A percentile compares a stretch with the other conserved stretches of the same genome.
These are phyloP conservation scores for Lasioglossum villosulum DNA, from an alignment of 2,888 invertebrate species.

Conservation along the genomic window DNA sequence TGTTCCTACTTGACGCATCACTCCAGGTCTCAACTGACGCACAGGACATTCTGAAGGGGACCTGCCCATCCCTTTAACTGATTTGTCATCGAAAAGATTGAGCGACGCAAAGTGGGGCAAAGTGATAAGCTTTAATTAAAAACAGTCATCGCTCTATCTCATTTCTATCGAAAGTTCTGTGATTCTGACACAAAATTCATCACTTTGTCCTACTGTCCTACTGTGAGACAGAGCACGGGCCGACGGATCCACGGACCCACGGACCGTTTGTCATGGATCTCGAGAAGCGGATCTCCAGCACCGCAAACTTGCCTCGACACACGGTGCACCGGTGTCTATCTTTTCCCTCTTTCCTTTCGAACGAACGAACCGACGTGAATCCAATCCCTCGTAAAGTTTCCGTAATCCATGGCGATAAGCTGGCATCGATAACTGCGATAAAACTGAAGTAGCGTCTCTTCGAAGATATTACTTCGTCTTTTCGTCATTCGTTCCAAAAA, in stretches of 20 bases:
- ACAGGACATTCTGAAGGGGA: no score
- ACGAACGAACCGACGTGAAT: neutral
- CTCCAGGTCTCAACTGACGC: no score
- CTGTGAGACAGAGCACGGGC: constrained; percentile 20
- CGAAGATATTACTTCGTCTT: neutral
- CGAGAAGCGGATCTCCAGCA: constrained; percentile 35
- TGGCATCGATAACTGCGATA: constrained; percentile 47
- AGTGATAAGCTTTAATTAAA: no score
- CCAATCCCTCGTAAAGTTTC: constrained; percentile 9
- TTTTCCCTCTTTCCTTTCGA: neutral
- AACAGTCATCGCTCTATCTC: no score
- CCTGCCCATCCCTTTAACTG: neutral
- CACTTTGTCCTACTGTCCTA: no score
- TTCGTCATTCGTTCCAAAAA: neutral
- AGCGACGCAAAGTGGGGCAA: neutral
- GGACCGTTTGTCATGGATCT: neutral
- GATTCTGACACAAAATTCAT: no score
- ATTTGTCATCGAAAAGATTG: constrained; percentile 8
- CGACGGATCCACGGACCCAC: constrained; percentile 31
- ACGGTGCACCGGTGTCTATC: constrained; percentile 12
- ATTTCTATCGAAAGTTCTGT: no score
- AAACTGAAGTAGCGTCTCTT: neutral
- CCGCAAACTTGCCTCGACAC: constrained; percentile 48
- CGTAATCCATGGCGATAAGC: constrained; percentile 56
- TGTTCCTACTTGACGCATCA: no score